Conservation (phyloP, 2,888 invertebrate genomes). For the Anorthoa munda region DNA sequence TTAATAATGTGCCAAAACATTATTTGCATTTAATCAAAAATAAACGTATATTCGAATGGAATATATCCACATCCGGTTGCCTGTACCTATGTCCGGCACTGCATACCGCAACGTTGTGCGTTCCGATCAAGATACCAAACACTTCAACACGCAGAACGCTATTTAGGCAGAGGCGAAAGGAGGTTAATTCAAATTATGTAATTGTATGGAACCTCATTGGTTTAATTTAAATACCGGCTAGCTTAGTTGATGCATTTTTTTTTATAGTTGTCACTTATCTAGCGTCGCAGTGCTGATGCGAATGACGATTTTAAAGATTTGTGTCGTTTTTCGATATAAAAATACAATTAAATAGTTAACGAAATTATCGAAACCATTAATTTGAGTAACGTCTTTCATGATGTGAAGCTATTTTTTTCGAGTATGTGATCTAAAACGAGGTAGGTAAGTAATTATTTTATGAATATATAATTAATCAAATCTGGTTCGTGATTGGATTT, state of each 20-base stretch:
- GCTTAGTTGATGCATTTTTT: background rate
- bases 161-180: background rate
- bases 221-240: constrained; percentile 36
- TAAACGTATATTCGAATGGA: no score
- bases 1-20: no score
- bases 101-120: no score
- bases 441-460: background rate
- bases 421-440: constrained; percentile 32
- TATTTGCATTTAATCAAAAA: no score
- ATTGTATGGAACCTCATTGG: background rate
- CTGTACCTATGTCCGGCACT: no score
- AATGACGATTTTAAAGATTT: constrained; percentile 2
- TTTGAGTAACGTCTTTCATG: background rate
- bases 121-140: no score
- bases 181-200: background rate
- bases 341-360: background rate
- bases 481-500: no score
- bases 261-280: background rate
- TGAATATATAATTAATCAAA: no score
- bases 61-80: no score
- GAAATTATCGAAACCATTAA: constrained; percentile 2
- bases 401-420: constrained; percentile 9
- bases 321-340: constrained; percentile 1
- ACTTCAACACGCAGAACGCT: background rate
- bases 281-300: background rate